Percentiles rank a stretch among this genome's conserved stretches.
These are phyloP conservation scores for Oscheius sp. DNA, from an alignment of 2,888 invertebrate genomes.

Conservation along the genomic window DNA sequence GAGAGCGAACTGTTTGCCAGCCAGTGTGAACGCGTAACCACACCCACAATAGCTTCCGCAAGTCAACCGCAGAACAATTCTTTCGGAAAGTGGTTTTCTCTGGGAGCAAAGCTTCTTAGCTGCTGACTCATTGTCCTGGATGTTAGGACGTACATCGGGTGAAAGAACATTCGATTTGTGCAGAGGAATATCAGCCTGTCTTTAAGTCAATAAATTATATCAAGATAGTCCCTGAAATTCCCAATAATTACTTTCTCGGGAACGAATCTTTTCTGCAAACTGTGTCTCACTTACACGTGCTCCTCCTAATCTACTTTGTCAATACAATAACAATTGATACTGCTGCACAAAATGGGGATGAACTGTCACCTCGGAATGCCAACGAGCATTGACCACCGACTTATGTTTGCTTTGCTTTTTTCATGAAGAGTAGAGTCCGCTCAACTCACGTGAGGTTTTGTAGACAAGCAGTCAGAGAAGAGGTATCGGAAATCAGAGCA, in stretches of 20 bases:
- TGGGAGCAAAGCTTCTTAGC: no score
- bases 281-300: slow-evolving; percentile 19
- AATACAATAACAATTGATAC: background rate
- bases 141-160: no score
- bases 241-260: no score
- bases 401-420: slow-evolving; percentile 2
- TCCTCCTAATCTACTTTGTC: background rate
- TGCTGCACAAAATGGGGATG: background rate
- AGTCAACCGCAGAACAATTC: no score
- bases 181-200: no score
- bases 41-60: slow-evolving; percentile 9
- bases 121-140: no score
- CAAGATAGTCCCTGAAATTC: no score
- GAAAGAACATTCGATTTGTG: no score
- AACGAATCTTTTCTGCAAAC: slow-evolving; percentile 6
- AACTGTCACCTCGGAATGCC: slow-evolving; percentile 6
- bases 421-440: slow-evolving; percentile 13
- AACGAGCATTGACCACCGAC: slow-evolving; percentile 26
- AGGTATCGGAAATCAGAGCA: slow-evolving; percentile 6
- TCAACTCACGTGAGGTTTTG: slow-evolving; percentile 26
- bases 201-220: no score
- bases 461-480: background rate
- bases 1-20: no score
- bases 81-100: no score
- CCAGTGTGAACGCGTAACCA: background rate